Percentiles rank a stretch among this genome's conserved stretches.
phyloP scores from a whole-genome alignment of 2,797 vertebrate species.

The Lithobates pipiens region DNA sequence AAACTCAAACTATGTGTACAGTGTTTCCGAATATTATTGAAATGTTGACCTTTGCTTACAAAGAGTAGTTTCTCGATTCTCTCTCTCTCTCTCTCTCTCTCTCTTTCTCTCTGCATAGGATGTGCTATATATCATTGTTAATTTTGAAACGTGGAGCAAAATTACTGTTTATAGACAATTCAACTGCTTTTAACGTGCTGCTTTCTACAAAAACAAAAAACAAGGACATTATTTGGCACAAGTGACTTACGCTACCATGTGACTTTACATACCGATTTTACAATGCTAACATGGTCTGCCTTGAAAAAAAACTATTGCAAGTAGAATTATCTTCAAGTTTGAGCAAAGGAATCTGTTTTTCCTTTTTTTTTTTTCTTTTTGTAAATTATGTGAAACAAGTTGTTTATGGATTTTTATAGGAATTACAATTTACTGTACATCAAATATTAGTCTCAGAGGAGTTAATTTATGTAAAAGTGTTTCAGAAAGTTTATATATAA shows the following conservation, averaged over 20 bases:
- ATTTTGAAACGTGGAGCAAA: slow-evolving; percentile 83
- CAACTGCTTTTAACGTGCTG: slow-evolving; percentile 80
- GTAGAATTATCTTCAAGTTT: slow-evolving; percentile 83
- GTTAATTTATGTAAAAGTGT: slow-evolving; percentile 99
- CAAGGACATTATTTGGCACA: slow-evolving; percentile 77
- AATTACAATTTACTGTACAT: slow-evolving; percentile 97
- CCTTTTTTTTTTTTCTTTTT: slow-evolving; percentile 88
- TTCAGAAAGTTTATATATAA: slow-evolving; percentile 96
- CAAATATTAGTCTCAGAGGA: slow-evolving; percentile 97
- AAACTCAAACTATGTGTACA: slow-evolving; percentile 68
- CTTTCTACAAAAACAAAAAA: slow-evolving; percentile 71
- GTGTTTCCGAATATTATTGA: slow-evolving; percentile 79
- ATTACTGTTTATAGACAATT: slow-evolving; percentile 82
- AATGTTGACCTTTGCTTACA: slow-evolving; percentile 87
- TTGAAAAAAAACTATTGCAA: slow-evolving; percentile 77
- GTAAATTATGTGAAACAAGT: slow-evolving; percentile 98
- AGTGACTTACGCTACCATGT: slow-evolving; percentile 75
- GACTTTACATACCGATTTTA: slow-evolving; percentile 79
- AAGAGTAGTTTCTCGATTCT: slow-evolving; percentile 80
- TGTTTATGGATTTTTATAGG: slow-evolving; percentile 95
- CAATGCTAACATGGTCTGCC: slow-evolving; percentile 78
- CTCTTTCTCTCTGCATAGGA: slow-evolving; percentile 78
- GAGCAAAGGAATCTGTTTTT: slow-evolving; percentile 88
- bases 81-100: slow-evolving; percentile 68
- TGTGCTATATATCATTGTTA: slow-evolving; percentile 80